These are phyloP conservation scores for Drosophila serrata DNA, from an alignment of 1,140 invertebrate species.

Conservation along the genomic window DNA sequence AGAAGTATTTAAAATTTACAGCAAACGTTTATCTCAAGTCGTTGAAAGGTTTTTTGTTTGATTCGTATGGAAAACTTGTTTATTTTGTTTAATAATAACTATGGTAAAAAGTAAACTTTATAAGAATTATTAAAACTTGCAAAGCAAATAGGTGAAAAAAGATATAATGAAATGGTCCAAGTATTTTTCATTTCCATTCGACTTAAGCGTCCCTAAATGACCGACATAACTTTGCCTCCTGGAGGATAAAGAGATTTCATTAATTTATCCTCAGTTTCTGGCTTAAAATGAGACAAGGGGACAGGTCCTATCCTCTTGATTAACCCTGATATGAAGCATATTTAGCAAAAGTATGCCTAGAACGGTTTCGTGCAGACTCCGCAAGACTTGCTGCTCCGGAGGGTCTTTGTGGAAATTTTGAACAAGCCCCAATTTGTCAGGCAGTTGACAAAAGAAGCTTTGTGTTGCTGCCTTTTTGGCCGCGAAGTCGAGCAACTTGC, in stretches of 20 bases:
- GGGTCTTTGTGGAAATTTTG: conserved; percentile 59
- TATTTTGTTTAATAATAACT: background rate
- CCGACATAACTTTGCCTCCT: background rate
- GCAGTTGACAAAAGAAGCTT: conserved; percentile 72
- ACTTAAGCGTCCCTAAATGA: background rate
- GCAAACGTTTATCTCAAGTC: background rate
- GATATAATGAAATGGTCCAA: background rate
- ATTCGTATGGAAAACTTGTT: background rate
- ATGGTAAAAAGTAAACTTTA: too few species aligned
- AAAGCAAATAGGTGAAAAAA: too few species aligned
- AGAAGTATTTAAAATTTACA: background rate
- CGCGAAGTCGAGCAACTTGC: conserved; percentile 32
- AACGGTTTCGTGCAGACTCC: background rate
- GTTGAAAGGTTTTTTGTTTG: background rate
- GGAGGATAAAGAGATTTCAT: background rate
- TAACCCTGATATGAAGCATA: conserved; percentile 27
- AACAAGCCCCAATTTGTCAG: conserved; percentile 73
- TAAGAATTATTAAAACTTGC: too few species aligned
- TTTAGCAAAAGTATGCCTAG: conserved; percentile 17
- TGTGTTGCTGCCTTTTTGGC: conserved; percentile 63
- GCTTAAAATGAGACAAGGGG: background rate
- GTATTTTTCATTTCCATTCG: background rate
- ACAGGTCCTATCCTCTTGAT: conserved; percentile 12
- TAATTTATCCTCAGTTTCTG: background rate
- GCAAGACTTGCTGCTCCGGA: background rate